Conservation (phyloP, 64 coral and sea anemone species). For the Trachythela sp. region DNA sequence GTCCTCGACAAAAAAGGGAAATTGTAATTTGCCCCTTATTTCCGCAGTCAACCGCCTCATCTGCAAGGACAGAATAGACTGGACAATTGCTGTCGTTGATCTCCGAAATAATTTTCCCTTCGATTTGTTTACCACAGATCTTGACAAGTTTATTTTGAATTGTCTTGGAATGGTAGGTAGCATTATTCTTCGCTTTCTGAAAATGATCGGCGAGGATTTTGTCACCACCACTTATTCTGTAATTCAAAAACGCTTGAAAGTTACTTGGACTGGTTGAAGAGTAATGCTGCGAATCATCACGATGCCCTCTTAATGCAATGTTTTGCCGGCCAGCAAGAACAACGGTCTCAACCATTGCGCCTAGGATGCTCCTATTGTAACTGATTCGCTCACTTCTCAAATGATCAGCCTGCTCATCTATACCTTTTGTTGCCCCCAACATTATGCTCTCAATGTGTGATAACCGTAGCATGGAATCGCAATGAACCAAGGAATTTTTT, state of each 20-base stretch:
- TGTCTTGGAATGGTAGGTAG: constrained; percentile 20
- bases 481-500: not conserved
- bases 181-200: not conserved
- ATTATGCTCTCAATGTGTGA: not conserved
- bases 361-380: not conserved
- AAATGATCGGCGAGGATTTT: constrained; percentile 15
- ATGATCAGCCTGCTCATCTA: not conserved
- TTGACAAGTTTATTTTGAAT: constrained; percentile 10
- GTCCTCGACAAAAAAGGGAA: constrained; percentile 23
- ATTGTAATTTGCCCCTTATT: not conserved
- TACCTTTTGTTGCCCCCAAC: not conserved
- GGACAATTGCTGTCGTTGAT: constrained; percentile 44
- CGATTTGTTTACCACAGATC: not conserved
- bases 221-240: constrained; percentile 18
- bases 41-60: constrained; percentile 39
- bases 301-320: constrained; percentile 43
- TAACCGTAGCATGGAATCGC: not conserved
- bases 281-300: not conserved
- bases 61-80: constrained; percentile 21
- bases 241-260: constrained; percentile 35
- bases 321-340: not conserved
- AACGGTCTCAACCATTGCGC: too few species aligned
- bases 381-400: not conserved
- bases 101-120: constrained; percentile 25
- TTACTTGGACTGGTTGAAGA: constrained; percentile 3